Evolutionary conservation across 2,113 vertebrate genomes (phyloP).

Genomic region (Athene noctua): DNA sequence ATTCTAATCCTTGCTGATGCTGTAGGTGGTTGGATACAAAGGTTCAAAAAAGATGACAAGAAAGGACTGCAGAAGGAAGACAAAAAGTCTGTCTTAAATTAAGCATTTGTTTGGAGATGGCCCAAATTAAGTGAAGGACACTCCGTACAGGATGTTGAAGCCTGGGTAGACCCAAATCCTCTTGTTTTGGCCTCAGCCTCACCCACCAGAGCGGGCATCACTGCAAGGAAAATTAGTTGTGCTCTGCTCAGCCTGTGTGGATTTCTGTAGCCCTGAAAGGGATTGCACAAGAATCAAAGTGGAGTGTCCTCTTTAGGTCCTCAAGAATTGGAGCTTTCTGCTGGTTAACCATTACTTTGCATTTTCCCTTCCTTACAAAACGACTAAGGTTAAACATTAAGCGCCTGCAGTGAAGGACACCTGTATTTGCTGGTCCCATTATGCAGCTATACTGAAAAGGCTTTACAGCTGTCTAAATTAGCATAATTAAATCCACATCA

Average conservation of each 20-base stretch:
- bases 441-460: conserved; percentile 69
- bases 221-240: neutral
- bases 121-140: neutral
- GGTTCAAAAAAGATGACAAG: neutral
- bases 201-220: neutral
- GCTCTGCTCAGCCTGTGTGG: neutral
- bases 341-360: conserved; percentile 64
- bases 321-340: conserved; percentile 54
- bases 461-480: conserved; percentile 88
- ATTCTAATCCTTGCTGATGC: neutral
- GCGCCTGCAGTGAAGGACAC: conserved; percentile 82
- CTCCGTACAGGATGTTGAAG: neutral
- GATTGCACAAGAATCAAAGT: neutral
- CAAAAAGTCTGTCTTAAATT: neutral
- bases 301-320: conserved; percentile 46
- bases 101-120: neutral
- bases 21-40: neutral
- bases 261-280: neutral
- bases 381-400: conserved; percentile 79
- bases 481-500: conserved; percentile 97
- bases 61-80: neutral
- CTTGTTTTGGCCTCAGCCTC: neutral
- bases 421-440: conserved; percentile 85
- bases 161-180: neutral
- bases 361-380: conserved; percentile 66